These are phyloP conservation scores for Acyrthosiphon pisum DNA, from an alignment of 1,140 invertebrate species.

Conservation along the genomic window DNA sequence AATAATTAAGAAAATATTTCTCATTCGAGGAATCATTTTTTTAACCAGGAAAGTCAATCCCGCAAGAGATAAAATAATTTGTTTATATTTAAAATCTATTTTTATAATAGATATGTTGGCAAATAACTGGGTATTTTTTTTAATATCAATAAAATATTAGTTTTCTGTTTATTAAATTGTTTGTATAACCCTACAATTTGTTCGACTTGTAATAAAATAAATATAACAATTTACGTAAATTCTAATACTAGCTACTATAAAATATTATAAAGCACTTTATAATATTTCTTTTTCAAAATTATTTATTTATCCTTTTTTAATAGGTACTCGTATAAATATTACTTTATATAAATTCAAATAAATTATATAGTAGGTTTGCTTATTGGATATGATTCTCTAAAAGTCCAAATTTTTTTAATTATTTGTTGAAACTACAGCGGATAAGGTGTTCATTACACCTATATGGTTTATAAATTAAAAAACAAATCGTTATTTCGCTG, in stretches of 20 bases:
- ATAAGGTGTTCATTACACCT: too few relatives aligned
- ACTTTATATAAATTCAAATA: too few relatives aligned
- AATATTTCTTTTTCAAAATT: neutral
- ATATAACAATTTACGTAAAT: neutral
- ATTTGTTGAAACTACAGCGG: too few relatives aligned
- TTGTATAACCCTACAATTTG: neutral
- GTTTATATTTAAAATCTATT: neutral
- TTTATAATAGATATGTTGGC: neutral
- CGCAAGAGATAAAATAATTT: neutral
- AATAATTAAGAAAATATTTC: neutral
- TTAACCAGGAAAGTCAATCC: neutral
- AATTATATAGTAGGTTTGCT: too few relatives aligned
- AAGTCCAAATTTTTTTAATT: too few relatives aligned
- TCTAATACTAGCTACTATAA: too few relatives aligned
- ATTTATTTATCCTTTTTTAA: too few relatives aligned
- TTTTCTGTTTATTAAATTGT: neutral
- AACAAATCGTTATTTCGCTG: neutral
- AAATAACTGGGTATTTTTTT: neutral
- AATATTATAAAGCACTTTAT: neutral
- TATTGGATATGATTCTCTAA: too few relatives aligned
- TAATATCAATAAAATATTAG: neutral
- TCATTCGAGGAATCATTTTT: neutral
- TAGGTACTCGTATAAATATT: too few relatives aligned
- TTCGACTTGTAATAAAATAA: neutral
- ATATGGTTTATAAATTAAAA: neutral